Evolutionary conservation across 2,797 vertebrate genomes (phyloP), one percentile per base, ranked within the genome.

Genomic region (Anas capensis): DNA sequence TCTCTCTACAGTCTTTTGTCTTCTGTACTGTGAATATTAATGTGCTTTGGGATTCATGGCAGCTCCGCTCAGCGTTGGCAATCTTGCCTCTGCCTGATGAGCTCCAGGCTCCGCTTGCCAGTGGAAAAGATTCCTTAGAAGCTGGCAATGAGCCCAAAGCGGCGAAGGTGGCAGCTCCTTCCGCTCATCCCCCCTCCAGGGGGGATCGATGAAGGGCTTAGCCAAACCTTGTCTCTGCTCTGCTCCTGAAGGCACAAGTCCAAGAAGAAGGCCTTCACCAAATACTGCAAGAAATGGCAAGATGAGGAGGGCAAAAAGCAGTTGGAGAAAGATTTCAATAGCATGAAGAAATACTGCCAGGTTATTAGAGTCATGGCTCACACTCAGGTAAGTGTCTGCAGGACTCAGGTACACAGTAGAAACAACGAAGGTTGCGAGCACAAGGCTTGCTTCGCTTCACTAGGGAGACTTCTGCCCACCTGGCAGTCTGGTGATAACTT

Each of bases 221-320:
- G 98, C 96, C 98, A 97, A 93, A 97, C 95, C 91, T 92, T 97
- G 73, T 96, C 87, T 98, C 91, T 98, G 96, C 86, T 96, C 97
- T 98, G 97, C 97, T 95, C 77, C 97, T 97, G 97, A 98, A 99
- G 99, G 99, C 99, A 99, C 98, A 99, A 99, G 92, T 99, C 99
- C 93, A 99, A 99, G 98, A 99, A 99, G 99, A 99, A 99, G 99
- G 99, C 99, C 49, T 99, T 99, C 97, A 99, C 99, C 60, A 99
- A 99, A 26, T 99, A 99, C 97, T 99, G 99, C 97, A 99, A 99
- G 98, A 99, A 99, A 86, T 99, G 99, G 99, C 99, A 99, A 97
- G 99, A 99, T 82, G 99, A 99, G 0, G 99, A 99, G 1, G 99
- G 99, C 97, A 99, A 99, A 98, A 99, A 99, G 95, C 99, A 99